These are phyloP conservation scores for Reticulitermes lucifugus DNA, from an alignment of 2,888 invertebrate species.

Conservation along the genomic window DNA sequence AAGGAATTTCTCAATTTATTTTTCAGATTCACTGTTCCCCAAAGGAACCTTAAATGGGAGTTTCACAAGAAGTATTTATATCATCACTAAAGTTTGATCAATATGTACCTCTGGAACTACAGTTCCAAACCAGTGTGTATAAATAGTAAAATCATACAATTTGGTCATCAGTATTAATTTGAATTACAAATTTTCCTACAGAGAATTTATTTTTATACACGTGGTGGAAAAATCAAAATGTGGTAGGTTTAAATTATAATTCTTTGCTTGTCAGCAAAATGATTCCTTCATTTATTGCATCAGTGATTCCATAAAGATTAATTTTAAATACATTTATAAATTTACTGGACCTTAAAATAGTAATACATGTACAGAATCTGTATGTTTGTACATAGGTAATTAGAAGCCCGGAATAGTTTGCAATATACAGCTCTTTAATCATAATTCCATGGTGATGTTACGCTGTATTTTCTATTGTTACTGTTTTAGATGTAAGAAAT, in stretches of 20 bases:
- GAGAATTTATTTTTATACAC: constrained; percentile 17
- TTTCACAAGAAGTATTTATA: too few relatives aligned
- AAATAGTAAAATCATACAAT: too few relatives aligned
- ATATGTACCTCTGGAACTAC: too few relatives aligned
- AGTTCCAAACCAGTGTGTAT: too few relatives aligned
- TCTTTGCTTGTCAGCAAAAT: background rate
- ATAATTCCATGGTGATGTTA: background rate
- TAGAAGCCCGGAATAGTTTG: constrained; percentile 3
- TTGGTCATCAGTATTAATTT: too few relatives aligned
- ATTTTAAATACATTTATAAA: constrained; percentile 15
- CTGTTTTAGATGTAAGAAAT: constrained; percentile 17
- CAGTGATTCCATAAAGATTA: constrained; percentile 14
- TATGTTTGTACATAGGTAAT: constrained; percentile 29
- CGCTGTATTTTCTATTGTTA: constrained; percentile 28
- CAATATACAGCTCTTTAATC: background rate
- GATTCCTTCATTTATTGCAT: constrained; percentile 6
- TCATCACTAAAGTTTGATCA: too few relatives aligned
- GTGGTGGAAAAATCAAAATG: background rate
- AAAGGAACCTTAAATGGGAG: too few relatives aligned
- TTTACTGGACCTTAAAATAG: constrained; percentile 14
- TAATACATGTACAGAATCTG: constrained; percentile 32
- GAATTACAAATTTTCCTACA: too few relatives aligned
- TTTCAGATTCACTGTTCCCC: too few relatives aligned
- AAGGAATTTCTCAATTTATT: too few relatives aligned
- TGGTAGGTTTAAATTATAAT: background rate